Evolutionary conservation across 2,888 invertebrate species (phyloP), one percentile per base, ranked within the genome.

Genomic region (Antheraea assamensis): DNA sequence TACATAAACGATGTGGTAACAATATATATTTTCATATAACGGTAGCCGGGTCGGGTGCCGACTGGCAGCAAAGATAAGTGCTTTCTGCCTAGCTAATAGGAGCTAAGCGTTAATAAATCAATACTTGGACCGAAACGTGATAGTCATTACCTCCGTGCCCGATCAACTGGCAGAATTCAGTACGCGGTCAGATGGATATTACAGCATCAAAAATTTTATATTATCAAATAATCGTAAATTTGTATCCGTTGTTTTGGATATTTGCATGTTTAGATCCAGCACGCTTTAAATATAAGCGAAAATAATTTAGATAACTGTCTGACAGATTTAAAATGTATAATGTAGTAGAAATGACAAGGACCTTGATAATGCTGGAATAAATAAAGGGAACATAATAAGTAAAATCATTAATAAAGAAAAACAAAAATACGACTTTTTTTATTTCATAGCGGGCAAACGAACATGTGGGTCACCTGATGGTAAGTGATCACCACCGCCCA

Each of bases 21-120:
- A 35, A 35, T 19, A 68, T 68, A n/a, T 10, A 35, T 71, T 71
- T 15, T 31, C 42, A 61, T 71, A 35, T 35, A 19, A 52, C 10
- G 24, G 42, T 17, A 27, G 49, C 8, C 31, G 73, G 72, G 71
- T 52, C 71, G 77, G 75, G 77, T 77, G 78, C 76, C 71, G 76
- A 78, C 78, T 80, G 79, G 76, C 75, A 79, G 77, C 81, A 74
- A 78, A 83, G 83, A 85, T 83, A 80, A 82, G 83, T 82, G 82
- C 75, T 78, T 77, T 75, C 75, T 70, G 66, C 76, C 72, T 70
- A 74, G 77, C 80, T 85, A 83, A 88, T 87, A 83, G 82, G 78
- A 82, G 83, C 83, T 88, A 87, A 88, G 84, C 83, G 84, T 79
- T 84, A 84, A 87, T 88, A 89, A 88, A 89, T 90, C 89, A 89